A percentile compares a stretch with the other conserved stretches of the same genome.
phyloP scores from a whole-genome alignment of 2,797 vertebrate genomes.

The Phaenicophaeus curvirostris region DNA sequence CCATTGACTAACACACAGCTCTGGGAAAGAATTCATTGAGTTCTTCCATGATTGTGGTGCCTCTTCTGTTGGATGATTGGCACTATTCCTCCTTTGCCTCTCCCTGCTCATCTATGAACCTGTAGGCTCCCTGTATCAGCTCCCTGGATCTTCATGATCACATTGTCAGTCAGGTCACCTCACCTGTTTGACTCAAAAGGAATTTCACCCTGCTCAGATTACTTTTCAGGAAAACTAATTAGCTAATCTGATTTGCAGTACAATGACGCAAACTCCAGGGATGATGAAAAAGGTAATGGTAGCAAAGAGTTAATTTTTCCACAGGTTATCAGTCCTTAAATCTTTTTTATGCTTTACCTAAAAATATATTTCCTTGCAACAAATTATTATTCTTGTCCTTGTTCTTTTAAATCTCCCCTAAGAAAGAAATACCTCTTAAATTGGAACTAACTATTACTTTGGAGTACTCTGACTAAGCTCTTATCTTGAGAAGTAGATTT shows the following conservation, averaged over 20 bases:
- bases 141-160: not conserved
- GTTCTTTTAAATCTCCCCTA: not conserved
- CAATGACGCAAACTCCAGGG: not conserved
- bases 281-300: not conserved
- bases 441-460: not conserved
- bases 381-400: not conserved
- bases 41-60: too few species aligned
- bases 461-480: not conserved
- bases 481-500: not conserved
- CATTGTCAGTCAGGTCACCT: not conserved
- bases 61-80: not conserved
- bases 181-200: not conserved
- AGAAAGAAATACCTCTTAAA: not conserved
- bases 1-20: not conserved
- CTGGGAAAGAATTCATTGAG: not conserved
- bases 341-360: not conserved
- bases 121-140: not conserved
- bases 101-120: fast-evolving
- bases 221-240: not conserved
- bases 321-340: not conserved
- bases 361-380: not conserved
- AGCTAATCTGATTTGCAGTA: not conserved
- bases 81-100: not conserved
- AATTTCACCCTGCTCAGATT: fast-evolving
- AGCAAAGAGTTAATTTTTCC: not conserved